Evolutionary conservation across 2,797 vertebrate genomes (phyloP), one percentile per base, ranked within the genome.

Genomic region (Somateria mollissima): DNA sequence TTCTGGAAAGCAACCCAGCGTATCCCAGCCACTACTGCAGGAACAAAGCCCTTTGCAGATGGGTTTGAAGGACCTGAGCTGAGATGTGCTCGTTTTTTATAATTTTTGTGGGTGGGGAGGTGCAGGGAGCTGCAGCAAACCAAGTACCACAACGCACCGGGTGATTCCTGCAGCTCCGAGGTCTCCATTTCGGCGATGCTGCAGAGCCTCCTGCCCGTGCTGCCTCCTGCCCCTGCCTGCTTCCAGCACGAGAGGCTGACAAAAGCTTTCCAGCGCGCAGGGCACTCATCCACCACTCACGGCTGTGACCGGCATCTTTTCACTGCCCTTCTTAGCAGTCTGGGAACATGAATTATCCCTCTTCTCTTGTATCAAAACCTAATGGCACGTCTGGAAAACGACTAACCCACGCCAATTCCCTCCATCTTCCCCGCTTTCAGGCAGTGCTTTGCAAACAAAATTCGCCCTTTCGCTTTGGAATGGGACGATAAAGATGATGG

Each of bases 401-500:
- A 56, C 71, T 24, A 60, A 88, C 56, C 39, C 36, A n/a, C 12
- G 49, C 47, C 81, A 58, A 22, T 62, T 76, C 80, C 53, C 66
- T 37, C 57, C 2, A 0, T 18, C 73, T 57, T 84, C 41, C 75
- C 74, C 37, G 10, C 36, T 49, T 91, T 53, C 80, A 72, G 53
- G 66, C 70, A 90, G 65, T 3, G 22, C 82, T 60, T 11, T 56
- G 41, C 47, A 32, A 65, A 61, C 64, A 84, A 84, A 93, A 84
- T 17, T 51, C 85, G 34, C 61, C 84, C 77, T 64, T 86, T 58
- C 67, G n/a, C 70, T 83, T 85, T 69, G 73, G 47, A 58, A 75
- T 78, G 88, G 78, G 74, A 58, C 75, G 91, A n/a, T 90, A 94
- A 96, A 95, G 84, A 74, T 88, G 93, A 96, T 45, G 73, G 94